Evolutionary conservation across 2,113 vertebrate species (phyloP).

Genomic region (Chunga burmeisteri): DNA sequence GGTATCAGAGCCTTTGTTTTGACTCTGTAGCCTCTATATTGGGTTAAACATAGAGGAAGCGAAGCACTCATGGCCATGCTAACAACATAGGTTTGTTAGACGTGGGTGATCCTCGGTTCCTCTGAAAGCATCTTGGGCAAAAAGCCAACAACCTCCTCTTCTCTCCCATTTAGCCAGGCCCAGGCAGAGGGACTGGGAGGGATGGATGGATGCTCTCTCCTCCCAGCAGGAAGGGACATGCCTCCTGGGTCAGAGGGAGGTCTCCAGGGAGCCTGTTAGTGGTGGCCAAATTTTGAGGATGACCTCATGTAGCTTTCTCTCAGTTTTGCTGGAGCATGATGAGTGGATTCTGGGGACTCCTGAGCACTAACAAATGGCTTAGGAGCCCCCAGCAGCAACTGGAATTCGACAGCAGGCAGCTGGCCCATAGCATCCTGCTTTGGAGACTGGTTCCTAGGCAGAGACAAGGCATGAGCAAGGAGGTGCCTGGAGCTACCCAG

Average conservation of each 20-base stretch:
- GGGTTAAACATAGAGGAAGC: neutral
- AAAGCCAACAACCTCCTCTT: fast-evolving
- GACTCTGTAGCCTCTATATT: neutral
- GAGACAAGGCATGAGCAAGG: neutral
- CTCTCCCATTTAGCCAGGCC: neutral
- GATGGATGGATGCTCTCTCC: neutral
- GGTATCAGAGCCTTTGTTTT: neutral
- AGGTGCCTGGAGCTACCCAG: neutral
- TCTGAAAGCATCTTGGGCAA: neutral
- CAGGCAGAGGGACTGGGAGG: neutral
- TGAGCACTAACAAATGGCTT: neutral
- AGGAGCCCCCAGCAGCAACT: neutral
- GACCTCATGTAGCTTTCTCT: neutral
- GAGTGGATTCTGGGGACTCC: neutral
- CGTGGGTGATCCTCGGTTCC: neutral
- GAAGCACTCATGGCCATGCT: neutral
- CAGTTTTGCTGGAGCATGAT: fast-evolving
- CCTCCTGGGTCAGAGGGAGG: neutral
- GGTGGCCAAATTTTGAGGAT: neutral
- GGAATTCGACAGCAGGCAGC: neutral
- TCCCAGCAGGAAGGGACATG: neutral
- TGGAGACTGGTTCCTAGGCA: neutral
- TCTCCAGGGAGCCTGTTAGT: neutral
- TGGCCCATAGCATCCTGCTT: neutral
- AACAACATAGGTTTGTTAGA: neutral